Evolutionary conservation across 2,888 invertebrate genomes (phyloP).

Genomic region (Tachina grossa): DNA sequence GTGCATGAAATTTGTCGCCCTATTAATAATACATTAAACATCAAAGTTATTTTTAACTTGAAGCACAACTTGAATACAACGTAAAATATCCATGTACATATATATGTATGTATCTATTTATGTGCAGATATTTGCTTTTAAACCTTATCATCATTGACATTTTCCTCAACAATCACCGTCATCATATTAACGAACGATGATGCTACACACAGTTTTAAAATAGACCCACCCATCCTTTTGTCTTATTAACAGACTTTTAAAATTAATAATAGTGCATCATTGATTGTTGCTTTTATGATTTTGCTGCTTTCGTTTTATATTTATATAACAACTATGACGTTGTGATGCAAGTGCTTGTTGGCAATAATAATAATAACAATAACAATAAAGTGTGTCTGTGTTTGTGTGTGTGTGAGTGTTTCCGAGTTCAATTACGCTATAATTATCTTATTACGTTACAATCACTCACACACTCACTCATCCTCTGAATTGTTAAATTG

Average conservation of each 20-base stretch:
- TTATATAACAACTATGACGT: slow-evolving; percentile 62
- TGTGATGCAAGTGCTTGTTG: slow-evolving; percentile 9
- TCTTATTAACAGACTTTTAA: slow-evolving; percentile 12
- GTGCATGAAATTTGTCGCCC: too few species aligned
- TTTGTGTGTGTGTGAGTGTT: neutral
- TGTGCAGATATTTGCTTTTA: slow-evolving; percentile 9
- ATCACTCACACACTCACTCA: slow-evolving; percentile 55
- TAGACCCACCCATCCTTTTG: slow-evolving; percentile 49
- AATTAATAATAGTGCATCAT: slow-evolving; percentile 38
- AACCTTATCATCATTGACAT: slow-evolving; percentile 61
- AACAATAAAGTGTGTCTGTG: neutral
- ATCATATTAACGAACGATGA: slow-evolving; percentile 23
- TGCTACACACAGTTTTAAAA: slow-evolving; percentile 36
- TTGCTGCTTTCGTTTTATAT: slow-evolving; percentile 26
- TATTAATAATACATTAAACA: slow-evolving; percentile 30
- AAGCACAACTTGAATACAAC: slow-evolving; percentile 40
- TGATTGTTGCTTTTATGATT: slow-evolving; percentile 5
- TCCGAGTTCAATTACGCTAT: slow-evolving; percentile 53
- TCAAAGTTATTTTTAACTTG: slow-evolving; percentile 58
- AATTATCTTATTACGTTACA: slow-evolving; percentile 64
- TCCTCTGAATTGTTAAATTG: slow-evolving; percentile 9
- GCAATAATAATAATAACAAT: neutral
- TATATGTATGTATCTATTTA: too few species aligned
- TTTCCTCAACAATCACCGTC: slow-evolving; percentile 37
- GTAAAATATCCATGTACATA: neutral